These are phyloP conservation scores for Ranitomeya imitator DNA, from an alignment of 2,113 vertebrate species.

Conservation along the genomic window DNA sequence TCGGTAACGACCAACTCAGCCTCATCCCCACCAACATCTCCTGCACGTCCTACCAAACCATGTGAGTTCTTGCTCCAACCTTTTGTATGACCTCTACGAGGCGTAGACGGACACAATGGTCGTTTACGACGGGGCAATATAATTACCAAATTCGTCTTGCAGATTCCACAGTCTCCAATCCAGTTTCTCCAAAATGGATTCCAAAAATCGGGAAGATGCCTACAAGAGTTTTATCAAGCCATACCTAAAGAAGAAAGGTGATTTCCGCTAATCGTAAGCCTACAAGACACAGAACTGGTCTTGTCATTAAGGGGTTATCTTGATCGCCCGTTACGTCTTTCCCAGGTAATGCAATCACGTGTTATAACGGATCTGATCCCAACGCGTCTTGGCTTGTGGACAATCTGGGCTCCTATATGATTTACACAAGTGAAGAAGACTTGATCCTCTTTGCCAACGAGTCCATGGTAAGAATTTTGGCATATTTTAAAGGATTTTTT, in stretches of 20 bases:
- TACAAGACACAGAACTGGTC: not conserved
- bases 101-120: too few relatives aligned
- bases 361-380: slow-evolving; percentile 42
- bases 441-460: slow-evolving; percentile 63
- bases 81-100: too few relatives aligned
- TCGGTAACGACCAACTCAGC: not conserved
- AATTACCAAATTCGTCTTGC: too few relatives aligned
- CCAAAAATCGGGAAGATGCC: not conserved
- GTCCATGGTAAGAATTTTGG: slow-evolving; percentile 57
- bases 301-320: too few relatives aligned
- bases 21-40: slow-evolving; percentile 26
- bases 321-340: not conserved
- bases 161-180: not conserved
- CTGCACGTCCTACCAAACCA: not conserved
- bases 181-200: not conserved
- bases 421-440: slow-evolving; percentile 58
- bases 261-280: not conserved
- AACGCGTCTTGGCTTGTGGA: slow-evolving; percentile 62
- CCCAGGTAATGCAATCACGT: slow-evolving; percentile 56
- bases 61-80: not conserved
- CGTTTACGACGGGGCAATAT: too few relatives aligned
- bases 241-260: not conserved
- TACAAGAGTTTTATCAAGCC: slow-evolving; percentile 27
- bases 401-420: slow-evolving; percentile 62
- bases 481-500: not conserved